Evolutionary conservation across 1,140 invertebrate species (phyloP).

Genomic region (Drosophila punjabiensis): DNA sequence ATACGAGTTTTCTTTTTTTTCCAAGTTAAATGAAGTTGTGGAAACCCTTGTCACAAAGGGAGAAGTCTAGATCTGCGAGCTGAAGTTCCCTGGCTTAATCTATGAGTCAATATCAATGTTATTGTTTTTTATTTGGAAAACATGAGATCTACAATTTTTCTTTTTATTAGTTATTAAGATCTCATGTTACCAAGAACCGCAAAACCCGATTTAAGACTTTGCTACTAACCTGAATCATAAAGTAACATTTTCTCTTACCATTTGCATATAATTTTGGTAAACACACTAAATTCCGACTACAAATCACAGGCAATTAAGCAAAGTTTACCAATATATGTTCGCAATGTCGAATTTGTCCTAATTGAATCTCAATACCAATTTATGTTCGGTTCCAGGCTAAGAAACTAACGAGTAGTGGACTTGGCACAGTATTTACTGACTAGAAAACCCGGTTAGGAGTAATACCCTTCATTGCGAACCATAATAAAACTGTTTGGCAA

Average conservation of each 20-base stretch:
- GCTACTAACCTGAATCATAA: not conserved
- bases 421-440: constrained; percentile 58
- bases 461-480: constrained; percentile 72
- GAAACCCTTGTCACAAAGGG: not conserved
- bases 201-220: not conserved
- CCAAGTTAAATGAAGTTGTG: not conserved
- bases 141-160: not conserved
- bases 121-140: not conserved
- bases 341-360: constrained; percentile 10
- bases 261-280: not conserved
- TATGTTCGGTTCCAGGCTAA: constrained; percentile 16
- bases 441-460: constrained; percentile 47
- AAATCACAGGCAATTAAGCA: constrained; percentile 32
- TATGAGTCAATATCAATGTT: not conserved
- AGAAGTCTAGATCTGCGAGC: not conserved
- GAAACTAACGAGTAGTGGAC: constrained; percentile 21
- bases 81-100: not conserved
- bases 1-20: too few species aligned
- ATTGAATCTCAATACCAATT: constrained; percentile 35
- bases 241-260: too few species aligned
- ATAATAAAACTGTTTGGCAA: constrained; percentile 72
- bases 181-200: not conserved
- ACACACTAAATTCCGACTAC: constrained; percentile 11
- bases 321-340: constrained; percentile 21
- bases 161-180: not conserved